Evolutionary conservation across 1,140 invertebrate genomes (phyloP).

Genomic region (Bombus pascuorum): DNA sequence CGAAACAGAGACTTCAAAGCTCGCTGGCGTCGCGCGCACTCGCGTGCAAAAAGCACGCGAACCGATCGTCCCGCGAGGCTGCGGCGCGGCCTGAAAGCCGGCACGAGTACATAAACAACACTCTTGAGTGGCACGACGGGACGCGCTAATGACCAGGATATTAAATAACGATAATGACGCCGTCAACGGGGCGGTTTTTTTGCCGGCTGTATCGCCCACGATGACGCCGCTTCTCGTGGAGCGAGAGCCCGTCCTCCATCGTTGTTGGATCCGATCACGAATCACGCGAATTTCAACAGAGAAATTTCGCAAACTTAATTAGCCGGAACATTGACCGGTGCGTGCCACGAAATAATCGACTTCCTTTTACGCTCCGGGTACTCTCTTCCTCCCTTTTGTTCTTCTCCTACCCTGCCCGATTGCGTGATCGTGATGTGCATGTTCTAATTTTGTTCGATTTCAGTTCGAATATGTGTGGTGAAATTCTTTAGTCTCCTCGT

Average conservation of each 20-base stretch:
- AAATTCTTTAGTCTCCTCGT: neutral
- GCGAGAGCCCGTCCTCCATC: neutral
- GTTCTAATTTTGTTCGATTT: no score
- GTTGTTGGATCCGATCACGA: constrained; percentile 36
- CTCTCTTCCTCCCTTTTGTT: constrained; percentile 11
- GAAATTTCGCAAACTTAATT: constrained; percentile 79
- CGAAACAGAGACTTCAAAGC: constrained; percentile 56
- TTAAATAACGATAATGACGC: constrained; percentile 82
- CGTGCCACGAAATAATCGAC: constrained; percentile 69
- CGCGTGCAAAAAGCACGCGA: constrained; percentile 67
- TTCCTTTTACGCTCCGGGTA: constrained; percentile 67
- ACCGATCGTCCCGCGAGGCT: constrained; percentile 61
- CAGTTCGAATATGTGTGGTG: neutral
- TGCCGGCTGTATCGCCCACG: constrained; percentile 54
- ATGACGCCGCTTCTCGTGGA: constrained; percentile 44
- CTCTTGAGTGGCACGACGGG: constrained; percentile 74
- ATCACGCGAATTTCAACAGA: constrained; percentile 45
- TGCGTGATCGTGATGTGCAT: constrained; percentile 3
- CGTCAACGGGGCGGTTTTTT: constrained; percentile 75
- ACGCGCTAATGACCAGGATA: constrained; percentile 82
- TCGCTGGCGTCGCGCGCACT: neutral
- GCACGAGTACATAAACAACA: constrained; percentile 79
- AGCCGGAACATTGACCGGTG: constrained; percentile 70
- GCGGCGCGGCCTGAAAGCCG: constrained; percentile 62
- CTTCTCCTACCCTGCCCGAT: neutral